These are phyloP conservation scores for Tetranychus truncatus DNA, from an alignment of 2,888 invertebrate species.

Conservation along the genomic window DNA sequence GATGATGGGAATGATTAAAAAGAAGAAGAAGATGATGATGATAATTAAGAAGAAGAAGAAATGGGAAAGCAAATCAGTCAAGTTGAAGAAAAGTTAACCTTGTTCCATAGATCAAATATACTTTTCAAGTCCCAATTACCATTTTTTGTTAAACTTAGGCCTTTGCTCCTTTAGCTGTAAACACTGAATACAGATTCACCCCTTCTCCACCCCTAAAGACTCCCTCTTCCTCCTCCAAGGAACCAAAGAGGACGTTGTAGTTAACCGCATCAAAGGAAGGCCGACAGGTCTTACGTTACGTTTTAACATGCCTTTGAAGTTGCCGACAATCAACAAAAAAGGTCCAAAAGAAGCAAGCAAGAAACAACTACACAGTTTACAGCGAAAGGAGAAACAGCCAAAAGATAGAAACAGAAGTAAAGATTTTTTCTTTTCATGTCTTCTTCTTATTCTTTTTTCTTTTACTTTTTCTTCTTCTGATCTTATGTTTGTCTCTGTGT, in stretches of 20 bases:
- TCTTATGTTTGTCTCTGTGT: not conserved
- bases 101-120: not conserved
- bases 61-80: not conserved
- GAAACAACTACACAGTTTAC: not conserved
- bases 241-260: not conserved
- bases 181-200: not conserved
- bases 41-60: not conserved
- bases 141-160: not conserved
- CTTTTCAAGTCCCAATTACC: not conserved
- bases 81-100: not conserved
- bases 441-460: not conserved
- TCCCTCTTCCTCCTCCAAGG: not conserved
- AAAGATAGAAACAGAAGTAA: not conserved
- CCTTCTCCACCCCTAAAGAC: not conserved
- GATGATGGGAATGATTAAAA: not conserved
- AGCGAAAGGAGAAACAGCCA: not conserved
- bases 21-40: not conserved
- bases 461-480: not conserved
- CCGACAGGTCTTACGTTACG: conserved; percentile 1
- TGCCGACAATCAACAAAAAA: conserved; percentile 1
- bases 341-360: not conserved
- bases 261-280: not conserved
- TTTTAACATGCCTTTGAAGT: not conserved
- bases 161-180: not conserved
- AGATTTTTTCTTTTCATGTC: not conserved